These are phyloP conservation scores for Ophiodon elongatus DNA, from an alignment of 2,113 vertebrate genomes.

Conservation along the genomic window DNA sequence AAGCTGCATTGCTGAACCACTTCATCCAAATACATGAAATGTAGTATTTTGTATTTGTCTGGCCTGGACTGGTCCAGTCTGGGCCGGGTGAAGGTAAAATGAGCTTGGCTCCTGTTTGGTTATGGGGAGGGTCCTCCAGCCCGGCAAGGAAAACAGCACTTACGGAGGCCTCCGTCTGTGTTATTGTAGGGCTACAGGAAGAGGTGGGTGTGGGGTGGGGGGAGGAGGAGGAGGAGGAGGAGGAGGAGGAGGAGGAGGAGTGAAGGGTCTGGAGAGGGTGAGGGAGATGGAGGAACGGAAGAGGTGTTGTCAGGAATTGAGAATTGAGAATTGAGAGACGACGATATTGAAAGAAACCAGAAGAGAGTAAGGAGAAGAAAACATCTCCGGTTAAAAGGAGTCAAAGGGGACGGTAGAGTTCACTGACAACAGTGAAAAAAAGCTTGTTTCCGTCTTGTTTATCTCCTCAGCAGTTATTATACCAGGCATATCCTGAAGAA, in stretches of 20 bases:
- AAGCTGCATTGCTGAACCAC: not conserved
- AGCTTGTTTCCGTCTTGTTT: no score
- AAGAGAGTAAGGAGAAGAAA: not conserved
- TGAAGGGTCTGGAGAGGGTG: slow-evolving; percentile 9
- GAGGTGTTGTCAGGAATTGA: slow-evolving; percentile 6
- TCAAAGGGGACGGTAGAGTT: not conserved
- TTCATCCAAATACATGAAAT: slow-evolving; percentile 16
- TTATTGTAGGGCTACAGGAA: slow-evolving; percentile 78
- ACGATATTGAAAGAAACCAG: not conserved
- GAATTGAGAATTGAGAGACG: not conserved
- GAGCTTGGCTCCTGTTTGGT: slow-evolving; percentile 77
- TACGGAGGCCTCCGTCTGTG: slow-evolving; percentile 78
- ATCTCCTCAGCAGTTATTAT: not conserved
- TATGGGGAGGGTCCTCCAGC: slow-evolving; percentile 75
- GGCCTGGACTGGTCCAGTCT: slow-evolving; percentile 40
- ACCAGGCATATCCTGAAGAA: not conserved
- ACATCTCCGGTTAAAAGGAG: not conserved
- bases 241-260: slow-evolving; percentile 10
- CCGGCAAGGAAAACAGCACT: slow-evolving; percentile 76
- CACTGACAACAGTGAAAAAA: not conserved
- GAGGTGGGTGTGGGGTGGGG: slow-evolving; percentile 22
- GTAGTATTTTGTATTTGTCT: slow-evolving; percentile 38
- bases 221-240: not conserved
- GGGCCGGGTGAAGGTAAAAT: slow-evolving; percentile 67
- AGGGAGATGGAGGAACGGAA: slow-evolving; percentile 5